phyloP scores from a whole-genome alignment of 2,113 vertebrate species.

The Delphinapterus leucas region DNA sequence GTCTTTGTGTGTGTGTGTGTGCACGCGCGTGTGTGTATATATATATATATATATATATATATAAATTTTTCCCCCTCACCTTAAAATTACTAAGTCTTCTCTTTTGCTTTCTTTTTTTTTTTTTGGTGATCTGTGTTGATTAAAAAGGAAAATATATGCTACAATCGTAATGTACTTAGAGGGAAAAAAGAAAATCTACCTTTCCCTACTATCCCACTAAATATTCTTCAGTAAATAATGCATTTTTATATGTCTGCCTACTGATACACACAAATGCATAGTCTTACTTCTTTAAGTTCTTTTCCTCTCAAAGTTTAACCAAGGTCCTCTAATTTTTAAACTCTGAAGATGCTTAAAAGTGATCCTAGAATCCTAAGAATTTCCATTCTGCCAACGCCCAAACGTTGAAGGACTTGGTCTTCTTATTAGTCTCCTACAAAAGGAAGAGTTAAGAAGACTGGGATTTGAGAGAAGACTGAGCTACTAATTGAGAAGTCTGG shows the following conservation, averaged over 20 bases:
- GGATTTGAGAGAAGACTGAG: neutral
- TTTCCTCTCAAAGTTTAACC: neutral
- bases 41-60: neutral
- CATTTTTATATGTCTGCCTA: neutral
- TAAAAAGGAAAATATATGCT: conserved; percentile 14
- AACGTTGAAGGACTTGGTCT: neutral
- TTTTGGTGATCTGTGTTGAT: neutral
- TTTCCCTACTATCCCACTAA: neutral
- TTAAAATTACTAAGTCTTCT: conserved; percentile 28
- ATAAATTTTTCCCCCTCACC: neutral
- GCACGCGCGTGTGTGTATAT: neutral
- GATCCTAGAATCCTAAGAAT: neutral
- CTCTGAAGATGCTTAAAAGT: neutral
- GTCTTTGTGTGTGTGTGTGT: neutral
- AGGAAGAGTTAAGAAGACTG: neutral
- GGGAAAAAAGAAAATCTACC: neutral
- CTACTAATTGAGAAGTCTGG: neutral
- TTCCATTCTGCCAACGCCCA: neutral
- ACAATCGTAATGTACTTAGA: neutral
- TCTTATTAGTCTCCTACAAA: neutral
- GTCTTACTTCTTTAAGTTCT: neutral
- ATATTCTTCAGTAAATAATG: neutral
- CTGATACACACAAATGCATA: neutral
- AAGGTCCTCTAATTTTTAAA: conserved; percentile 12
- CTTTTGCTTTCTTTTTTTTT: neutral